Base-by-base conservation (phyloP, 1,140 invertebrate species). In the Drosophila rufa region DNA sequence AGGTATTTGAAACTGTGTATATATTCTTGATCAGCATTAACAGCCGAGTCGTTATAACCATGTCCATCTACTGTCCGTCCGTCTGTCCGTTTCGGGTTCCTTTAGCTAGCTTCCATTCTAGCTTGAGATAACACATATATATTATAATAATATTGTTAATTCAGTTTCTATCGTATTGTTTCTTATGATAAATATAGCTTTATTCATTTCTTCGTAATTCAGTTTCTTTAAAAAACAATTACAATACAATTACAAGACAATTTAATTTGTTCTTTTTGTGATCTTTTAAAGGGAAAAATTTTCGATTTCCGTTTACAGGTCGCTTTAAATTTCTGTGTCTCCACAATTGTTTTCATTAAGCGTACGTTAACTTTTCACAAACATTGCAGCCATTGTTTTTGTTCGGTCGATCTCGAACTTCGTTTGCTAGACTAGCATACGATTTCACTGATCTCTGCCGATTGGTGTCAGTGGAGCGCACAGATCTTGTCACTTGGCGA, bases 391-490 rank as follows among this genome's bases (percentile, higher is more conserved):
- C 61, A 58, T 48, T 69, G 46, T 51, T 69, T 38, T 45, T 17
- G 50, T 17, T 40, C 30, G 47, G 36, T 38, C 17, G 60, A 33
- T 51, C 40, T 43, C 22, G 9, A 67, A 51, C 60, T 51, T 36
- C 19, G 38, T 30, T 43, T 30, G 33, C 65, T 65, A 59, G 17
- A 7, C 36, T 11, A 15, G 47, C 60, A 45, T 19, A 14, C 40
- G 36, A 36, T 69, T 64, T 69, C 65, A 50, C 36, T 40, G 43
- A 51, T 73, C 68, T 42, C 48, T 27, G 48, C 43, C 64, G 64
- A 83, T 83, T 65, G 58, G 68, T 82, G 69, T 79, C 75, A 82
- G 78, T 66, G 47, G 64, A 75, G 60, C 40, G 48, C 56, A 64
- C 19, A 57, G 65, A 50, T 79, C 50, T 75, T 75, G 79, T 78